These are phyloP conservation scores for Limnodromus scolopaceus DNA, from an alignment of 2,797 vertebrate genomes.

Conservation along the genomic window DNA sequence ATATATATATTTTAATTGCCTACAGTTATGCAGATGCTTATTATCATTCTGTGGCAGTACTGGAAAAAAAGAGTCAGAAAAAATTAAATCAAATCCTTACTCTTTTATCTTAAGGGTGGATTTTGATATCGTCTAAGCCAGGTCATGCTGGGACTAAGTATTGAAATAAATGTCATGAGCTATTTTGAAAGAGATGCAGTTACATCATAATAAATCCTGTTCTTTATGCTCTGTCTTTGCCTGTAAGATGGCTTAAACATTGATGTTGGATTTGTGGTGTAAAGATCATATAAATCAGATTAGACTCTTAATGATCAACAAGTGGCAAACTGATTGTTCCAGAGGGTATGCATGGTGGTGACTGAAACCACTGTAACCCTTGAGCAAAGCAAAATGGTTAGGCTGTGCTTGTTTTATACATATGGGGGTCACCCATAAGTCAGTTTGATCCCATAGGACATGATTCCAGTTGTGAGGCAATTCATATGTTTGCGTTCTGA, in stretches of 20 bases:
- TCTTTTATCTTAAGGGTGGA: neutral
- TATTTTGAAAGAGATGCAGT: neutral
- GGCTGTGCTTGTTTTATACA: neutral
- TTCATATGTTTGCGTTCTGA: neutral
- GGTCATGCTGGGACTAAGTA: neutral
- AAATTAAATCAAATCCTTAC: constrained; percentile 23
- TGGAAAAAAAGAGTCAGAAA: neutral
- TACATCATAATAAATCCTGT: neutral
- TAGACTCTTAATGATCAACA: neutral
- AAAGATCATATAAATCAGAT: neutral
- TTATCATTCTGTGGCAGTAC: constrained; percentile 25
- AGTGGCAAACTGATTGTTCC: neutral
- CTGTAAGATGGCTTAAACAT: neutral
- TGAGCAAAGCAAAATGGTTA: neutral
- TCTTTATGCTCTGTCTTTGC: neutral
- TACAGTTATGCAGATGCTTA: neutral
- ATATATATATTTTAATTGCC: neutral
- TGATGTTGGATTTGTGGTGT: neutral
- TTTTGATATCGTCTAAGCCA: neutral
- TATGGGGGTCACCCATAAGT: neutral
- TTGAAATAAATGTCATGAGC: neutral
- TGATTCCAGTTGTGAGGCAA: neutral
- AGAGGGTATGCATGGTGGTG: accelerated
- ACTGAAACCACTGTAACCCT: neutral
- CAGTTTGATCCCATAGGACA: neutral